Base-by-base conservation (phyloP, 2,888 invertebrate species). In the Tipula confusa region DNA sequence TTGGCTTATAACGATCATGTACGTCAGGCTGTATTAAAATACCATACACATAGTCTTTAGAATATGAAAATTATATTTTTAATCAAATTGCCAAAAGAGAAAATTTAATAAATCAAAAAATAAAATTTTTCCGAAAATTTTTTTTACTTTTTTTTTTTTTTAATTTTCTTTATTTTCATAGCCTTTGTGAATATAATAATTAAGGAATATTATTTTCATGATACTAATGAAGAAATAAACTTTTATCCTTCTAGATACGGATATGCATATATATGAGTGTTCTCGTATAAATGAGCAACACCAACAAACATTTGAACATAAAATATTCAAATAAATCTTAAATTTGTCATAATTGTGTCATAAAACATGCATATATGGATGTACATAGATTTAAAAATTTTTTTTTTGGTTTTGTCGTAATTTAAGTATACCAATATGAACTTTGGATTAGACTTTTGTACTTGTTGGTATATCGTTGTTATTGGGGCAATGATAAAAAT, bases 101-200 rank as follows among this genome's bases (percentile, higher is more conserved):
- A 64, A 64, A 64, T 64, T 64, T 64, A 64, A 64, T 64, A 64
- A 64, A 64, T 64, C 64, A 64, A 64, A 64, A 43, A 7, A 64
- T 24, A 64, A 24, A 64, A 24, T 43, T n/a, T 64, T 64, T 64
- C 24, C 64, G 13, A 38, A 38, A 43, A 24, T 64, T 64, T 64
- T 9, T 64, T 18, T 24, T n/a, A n/a, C n/a, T n/a, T n/a, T n/a
- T n/a, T n/a, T n/a, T n/a, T n/a, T n/a, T n/a, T n/a, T n/a, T n/a
- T n/a, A n/a, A n/a, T n/a, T n/a, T n/a, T n/a, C n/a, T n/a, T n/a
- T n/a, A n/a, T n/a, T 43, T 43, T 15, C 1, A n/a, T n/a, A 64
- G 6, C 64, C 64, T 64, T 64, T 64, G 64, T 64, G 64, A 64
- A 64, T n/a, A n/a, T 64, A 64, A 64, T 64, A 64, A 64, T 64